Percentiles rank a stretch among this genome's conserved stretches.
These are phyloP conservation scores for Ivindomyrus marchei DNA, from an alignment of 2,113 vertebrate genomes.

Conservation along the genomic window DNA sequence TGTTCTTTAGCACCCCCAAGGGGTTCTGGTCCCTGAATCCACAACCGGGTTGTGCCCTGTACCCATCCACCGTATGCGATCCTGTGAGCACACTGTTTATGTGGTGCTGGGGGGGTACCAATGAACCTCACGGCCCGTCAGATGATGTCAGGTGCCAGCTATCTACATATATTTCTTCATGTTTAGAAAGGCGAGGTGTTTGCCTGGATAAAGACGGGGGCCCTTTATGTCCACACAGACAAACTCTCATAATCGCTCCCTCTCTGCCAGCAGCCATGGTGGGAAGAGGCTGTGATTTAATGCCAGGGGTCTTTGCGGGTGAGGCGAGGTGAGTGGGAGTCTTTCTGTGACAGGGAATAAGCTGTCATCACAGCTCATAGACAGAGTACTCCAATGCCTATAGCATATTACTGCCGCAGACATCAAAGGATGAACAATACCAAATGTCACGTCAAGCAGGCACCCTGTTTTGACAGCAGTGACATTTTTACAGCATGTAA, in stretches of 20 bases:
- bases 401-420: not conserved
- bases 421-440: not conserved
- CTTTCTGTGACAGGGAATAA: conserved; percentile 11
- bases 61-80: no score
- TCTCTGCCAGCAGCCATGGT: not conserved
- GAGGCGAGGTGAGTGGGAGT: not conserved
- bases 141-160: not conserved
- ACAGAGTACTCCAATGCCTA: not conserved
- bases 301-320: not conserved
- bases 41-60: not conserved
- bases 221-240: not conserved
- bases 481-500: conserved; percentile 1
- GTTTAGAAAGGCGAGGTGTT: not conserved
- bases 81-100: no score
- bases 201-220: not conserved
- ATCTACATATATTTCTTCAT: not conserved
- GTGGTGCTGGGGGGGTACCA: not conserved
- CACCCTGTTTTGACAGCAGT: not conserved
- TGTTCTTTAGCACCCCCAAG: not conserved
- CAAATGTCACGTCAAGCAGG: not conserved
- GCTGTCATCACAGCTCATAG: not conserved
- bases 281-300: not conserved
- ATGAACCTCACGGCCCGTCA: not conserved
- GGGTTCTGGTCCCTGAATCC: not conserved
- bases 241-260: not conserved